Base-by-base conservation (phyloP, 2,113 vertebrate genomes). In the Notarius lentiginosus region DNA sequence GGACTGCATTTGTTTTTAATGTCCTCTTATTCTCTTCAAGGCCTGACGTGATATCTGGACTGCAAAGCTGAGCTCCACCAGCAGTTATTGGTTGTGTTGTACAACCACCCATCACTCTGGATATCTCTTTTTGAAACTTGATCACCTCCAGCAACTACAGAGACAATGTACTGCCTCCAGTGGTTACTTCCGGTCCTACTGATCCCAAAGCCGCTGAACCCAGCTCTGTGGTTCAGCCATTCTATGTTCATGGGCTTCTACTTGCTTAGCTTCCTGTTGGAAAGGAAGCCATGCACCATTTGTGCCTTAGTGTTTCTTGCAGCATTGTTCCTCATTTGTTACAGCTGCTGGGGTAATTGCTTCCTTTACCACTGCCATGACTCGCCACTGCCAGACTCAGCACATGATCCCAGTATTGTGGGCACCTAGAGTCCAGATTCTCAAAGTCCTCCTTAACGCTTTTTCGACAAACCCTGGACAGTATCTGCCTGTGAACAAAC, bases 171-270 rank as follows among this genome's bases (percentile, higher is more conserved):
- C 95, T 99, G 98, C 95, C 96, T 99, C 61, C 98, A 99, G 96
- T 99, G 98, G 98, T 93, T 99, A 87, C 96, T 99, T 2, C 98
- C 98, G 0, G 98, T 99, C 91, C 97, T 99, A 90, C 97, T 99
- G 92, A 99, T 99, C 94, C 98, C 98, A 90, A 99, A 99, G 91
- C 98, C 98, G 79, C 94, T 99, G 93, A 99, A 99, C 94, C 98
- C 98, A 3, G 98, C 98, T 0, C 91, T 99, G 92, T 99, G 98
- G 98, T 99, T 99, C 94, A 99, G 96, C 93, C 98, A 99, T 95
- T 99, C 98, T 73, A 97, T 99, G 97, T 99, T 99, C 93, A 99
- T 99, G 98, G 98, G 98, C 93, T 99, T 99, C 95, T 99, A 99
- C 94, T 95, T 99, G 94, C 97, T 99, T 92, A 99, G 98, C 95